A percentile compares a stretch with the other conserved stretches of the same genome.
phyloP scores from a whole-genome alignment of 1,140 invertebrate species.

The Philopotamus ludificatus region DNA sequence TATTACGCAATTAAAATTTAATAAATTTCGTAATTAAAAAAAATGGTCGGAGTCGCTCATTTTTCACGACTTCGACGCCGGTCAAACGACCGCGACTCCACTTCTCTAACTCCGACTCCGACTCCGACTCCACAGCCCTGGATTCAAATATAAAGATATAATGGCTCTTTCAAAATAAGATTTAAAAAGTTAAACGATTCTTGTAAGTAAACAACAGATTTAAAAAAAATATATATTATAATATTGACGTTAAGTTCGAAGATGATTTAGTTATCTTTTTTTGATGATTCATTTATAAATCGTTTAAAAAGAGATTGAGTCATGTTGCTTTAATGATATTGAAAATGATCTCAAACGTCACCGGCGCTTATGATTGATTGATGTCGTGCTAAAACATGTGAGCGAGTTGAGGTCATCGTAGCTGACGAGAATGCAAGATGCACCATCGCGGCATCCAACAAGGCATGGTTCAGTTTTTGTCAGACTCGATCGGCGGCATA shows the following conservation, averaged over 20 bases:
- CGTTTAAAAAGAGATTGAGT: slow-evolving; percentile 1
- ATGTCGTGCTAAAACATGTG: slow-evolving; percentile 17
- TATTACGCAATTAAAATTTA: not conserved
- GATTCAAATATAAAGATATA: no score
- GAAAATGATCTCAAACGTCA: not conserved
- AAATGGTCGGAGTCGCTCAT: no score
- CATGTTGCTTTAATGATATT: not conserved
- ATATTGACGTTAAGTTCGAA: no score
- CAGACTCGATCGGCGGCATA: not conserved
- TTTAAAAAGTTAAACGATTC: no score
- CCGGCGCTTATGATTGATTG: slow-evolving; percentile 17
- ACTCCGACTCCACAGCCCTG: no score
- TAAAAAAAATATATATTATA: not conserved
- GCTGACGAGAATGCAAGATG: not conserved
- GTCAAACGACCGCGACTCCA: no score
- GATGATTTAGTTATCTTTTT: no score
- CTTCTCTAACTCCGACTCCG: no score
- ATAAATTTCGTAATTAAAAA: not conserved
- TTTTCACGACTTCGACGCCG: no score
- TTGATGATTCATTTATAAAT: no score
- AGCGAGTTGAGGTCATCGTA: slow-evolving; percentile 3
- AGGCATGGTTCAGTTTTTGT: slow-evolving; percentile 28
- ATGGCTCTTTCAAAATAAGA: no score
- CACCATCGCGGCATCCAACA: not conserved
- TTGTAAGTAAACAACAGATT: no score